Evolutionary conservation across 1,140 invertebrate genomes (phyloP).

Genomic region (Trichomalopsis sarcophagae): DNA sequence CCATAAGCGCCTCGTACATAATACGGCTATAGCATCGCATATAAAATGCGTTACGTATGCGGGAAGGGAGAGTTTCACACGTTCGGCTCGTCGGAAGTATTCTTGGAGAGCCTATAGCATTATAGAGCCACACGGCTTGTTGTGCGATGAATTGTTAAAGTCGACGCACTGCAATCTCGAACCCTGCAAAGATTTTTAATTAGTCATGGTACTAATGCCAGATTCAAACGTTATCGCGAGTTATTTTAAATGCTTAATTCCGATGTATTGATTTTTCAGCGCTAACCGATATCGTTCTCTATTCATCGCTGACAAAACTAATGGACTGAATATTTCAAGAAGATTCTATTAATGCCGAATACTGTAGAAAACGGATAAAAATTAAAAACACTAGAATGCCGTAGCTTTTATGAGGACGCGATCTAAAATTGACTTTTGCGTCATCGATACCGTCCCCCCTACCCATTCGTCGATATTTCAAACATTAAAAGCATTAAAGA

Average conservation of each 20-base stretch:
- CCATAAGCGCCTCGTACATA: not conserved
- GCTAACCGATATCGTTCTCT: too few relatives aligned
- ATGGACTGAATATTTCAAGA: too few relatives aligned
- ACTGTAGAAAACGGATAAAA: too few relatives aligned
- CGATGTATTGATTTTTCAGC: too few relatives aligned
- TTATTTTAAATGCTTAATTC: too few relatives aligned
- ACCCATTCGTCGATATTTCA: not conserved
- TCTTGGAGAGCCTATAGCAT: constrained; percentile 16
- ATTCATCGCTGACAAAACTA: too few relatives aligned
- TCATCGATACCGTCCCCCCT: too few relatives aligned
- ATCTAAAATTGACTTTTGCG: too few relatives aligned
- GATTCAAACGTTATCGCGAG: not conserved
- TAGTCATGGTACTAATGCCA: not conserved
- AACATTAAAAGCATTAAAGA: not conserved
- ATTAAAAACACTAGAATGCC: too few relatives aligned
- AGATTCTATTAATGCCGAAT: too few relatives aligned
- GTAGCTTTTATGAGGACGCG: too few relatives aligned
- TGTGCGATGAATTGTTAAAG: not conserved
- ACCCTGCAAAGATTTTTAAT: not conserved
- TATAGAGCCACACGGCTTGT: not conserved
- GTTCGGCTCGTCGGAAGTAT: constrained; percentile 40
- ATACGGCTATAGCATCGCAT: not conserved
- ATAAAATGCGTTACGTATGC: not conserved
- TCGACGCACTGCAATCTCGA: not conserved
- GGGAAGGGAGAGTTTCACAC: not conserved